Evolutionary conservation across 2,113 vertebrate genomes (phyloP).

Genomic region (Lophura nycthemera): DNA sequence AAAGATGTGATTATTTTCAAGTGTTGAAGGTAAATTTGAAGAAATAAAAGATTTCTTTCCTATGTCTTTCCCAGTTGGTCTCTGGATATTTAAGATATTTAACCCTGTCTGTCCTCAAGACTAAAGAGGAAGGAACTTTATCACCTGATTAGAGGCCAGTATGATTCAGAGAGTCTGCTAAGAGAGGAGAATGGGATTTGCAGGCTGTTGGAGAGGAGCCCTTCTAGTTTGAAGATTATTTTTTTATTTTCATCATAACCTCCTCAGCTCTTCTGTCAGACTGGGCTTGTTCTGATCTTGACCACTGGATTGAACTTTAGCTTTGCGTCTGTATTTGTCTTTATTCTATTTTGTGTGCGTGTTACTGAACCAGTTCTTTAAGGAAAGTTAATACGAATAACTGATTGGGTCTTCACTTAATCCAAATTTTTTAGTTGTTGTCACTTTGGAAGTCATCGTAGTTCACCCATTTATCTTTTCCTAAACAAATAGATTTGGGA

Average conservation of each 20-base stretch:
- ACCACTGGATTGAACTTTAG: background rate
- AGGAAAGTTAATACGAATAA: background rate
- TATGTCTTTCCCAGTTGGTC: background rate
- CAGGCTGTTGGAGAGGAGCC: background rate
- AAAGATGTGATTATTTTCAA: background rate
- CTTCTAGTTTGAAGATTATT: background rate
- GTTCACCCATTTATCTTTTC: background rate
- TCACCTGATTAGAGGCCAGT: background rate
- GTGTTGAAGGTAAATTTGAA: background rate
- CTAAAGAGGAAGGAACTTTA: background rate
- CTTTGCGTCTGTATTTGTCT: background rate
- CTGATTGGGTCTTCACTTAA: background rate
- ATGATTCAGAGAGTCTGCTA: background rate
- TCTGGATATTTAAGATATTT: background rate
- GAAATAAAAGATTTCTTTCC: background rate
- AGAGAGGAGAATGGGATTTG: background rate
- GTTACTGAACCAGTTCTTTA: background rate
- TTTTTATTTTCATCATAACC: background rate
- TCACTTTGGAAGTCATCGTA: background rate
- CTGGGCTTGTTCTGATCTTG: background rate
- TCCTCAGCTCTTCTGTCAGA: background rate
- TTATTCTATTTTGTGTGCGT: background rate
- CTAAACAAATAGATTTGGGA: background rate
- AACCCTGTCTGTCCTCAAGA: background rate
- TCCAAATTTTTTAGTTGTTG: background rate